A percentile compares a stretch with the other conserved stretches of the same genome.
Evolutionary conservation across 2,888 invertebrate species (phyloP).

Genomic region (Schrankia costaestrigalis): DNA sequence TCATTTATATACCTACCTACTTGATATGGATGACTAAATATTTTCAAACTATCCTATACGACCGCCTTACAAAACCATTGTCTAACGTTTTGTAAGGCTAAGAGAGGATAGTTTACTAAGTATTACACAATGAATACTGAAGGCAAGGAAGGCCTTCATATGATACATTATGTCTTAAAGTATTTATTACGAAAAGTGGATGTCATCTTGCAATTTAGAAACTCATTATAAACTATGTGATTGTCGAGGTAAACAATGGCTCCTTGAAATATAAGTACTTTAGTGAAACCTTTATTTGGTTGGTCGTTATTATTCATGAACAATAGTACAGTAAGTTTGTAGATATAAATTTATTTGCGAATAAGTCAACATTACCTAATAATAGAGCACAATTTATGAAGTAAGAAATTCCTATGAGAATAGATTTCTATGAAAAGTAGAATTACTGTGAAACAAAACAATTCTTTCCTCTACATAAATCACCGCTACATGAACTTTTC

Average conservation of each 20-base stretch:
- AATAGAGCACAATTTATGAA: too few species aligned
- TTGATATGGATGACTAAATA: slow-evolving; percentile 24
- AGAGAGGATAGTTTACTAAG: too few species aligned
- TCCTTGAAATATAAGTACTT: slow-evolving; percentile 14
- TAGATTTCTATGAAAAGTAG: too few species aligned
- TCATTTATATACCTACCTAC: too few species aligned
- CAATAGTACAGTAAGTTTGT: background rate
- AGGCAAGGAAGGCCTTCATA: slow-evolving; percentile 39
- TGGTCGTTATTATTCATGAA: slow-evolving; percentile 6
- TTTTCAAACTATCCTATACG: slow-evolving; percentile 19
- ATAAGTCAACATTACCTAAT: too few species aligned
- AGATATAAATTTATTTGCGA: too few species aligned
- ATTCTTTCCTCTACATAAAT: slow-evolving; percentile 10
- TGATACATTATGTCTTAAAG: slow-evolving; percentile 38
- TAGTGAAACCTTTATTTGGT: slow-evolving; percentile 8
- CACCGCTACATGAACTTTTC: too few species aligned
- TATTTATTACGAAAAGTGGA: slow-evolving; percentile 43
- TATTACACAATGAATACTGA: slow-evolving; percentile 46
- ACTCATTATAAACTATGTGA: slow-evolving; percentile 21
- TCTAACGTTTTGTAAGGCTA: too few species aligned
- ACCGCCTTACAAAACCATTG: too few species aligned
- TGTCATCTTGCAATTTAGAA: slow-evolving; percentile 37
- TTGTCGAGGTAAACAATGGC: slow-evolving; percentile 23
- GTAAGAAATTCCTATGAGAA: too few species aligned
- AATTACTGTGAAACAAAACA: slow-evolving; percentile 8